These are phyloP conservation scores for Riparia riparia DNA, from an alignment of 2,113 vertebrate species.

Conservation along the genomic window DNA sequence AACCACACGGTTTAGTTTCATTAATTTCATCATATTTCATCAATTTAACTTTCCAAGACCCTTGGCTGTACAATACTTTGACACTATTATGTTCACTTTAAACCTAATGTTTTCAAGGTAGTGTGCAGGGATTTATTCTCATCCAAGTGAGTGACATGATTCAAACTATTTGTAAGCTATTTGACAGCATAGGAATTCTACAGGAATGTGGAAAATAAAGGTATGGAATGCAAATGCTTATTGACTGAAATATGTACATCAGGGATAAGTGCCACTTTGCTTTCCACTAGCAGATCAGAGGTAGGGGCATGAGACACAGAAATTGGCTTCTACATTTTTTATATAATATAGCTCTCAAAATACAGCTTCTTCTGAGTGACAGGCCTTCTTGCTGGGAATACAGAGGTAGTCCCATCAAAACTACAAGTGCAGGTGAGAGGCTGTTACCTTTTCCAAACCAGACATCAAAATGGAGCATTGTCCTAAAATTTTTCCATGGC, in stretches of 20 bases:
- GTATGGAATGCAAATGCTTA: background rate
- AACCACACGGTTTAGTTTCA: background rate
- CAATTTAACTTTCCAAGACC: background rate
- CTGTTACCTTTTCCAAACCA: background rate
- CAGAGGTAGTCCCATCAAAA: background rate
- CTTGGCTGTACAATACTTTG: background rate
- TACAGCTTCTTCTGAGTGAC: background rate
- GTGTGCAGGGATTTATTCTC: background rate
- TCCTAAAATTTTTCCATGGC: background rate
- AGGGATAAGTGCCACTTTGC: background rate
- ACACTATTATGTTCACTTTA: background rate
- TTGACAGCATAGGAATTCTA: background rate
- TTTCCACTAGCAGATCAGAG: background rate
- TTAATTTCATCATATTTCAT: constrained; percentile 17
- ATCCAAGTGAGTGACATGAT: background rate
- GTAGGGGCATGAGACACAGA: background rate
- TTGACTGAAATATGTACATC: background rate
- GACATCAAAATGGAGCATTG: background rate
- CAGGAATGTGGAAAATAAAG: background rate
- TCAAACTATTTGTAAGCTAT: background rate
- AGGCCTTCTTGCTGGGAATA: background rate
- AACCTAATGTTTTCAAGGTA: background rate
- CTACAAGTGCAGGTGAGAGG: background rate
- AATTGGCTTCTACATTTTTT: background rate
- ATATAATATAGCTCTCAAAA: background rate